A percentile compares a stretch with the other conserved stretches of the same genome.
Evolutionary conservation across 2,888 invertebrate species (phyloP).

Genomic region (Saturnia japonica): DNA sequence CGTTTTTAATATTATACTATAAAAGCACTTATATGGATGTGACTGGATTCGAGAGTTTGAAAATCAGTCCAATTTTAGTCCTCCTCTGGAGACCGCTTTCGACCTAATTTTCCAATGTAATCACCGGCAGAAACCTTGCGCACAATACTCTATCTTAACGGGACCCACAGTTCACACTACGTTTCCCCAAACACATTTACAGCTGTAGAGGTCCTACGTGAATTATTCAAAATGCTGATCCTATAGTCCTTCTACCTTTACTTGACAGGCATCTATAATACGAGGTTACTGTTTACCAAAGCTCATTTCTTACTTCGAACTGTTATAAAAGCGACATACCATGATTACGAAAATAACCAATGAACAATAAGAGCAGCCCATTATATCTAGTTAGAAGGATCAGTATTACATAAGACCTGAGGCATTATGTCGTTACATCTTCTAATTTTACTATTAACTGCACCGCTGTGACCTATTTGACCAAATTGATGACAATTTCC

Average conservation of each 20-base stretch:
- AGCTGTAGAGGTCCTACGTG: not conserved
- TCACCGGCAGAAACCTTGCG: too few relatives aligned
- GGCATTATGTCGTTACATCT: not conserved
- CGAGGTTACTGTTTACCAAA: not conserved
- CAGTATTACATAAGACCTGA: not conserved
- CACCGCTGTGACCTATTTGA: constrained; percentile 2
- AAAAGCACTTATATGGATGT: too few relatives aligned
- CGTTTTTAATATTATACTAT: too few relatives aligned
- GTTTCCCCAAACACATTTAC: not conserved
- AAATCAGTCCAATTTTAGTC: too few relatives aligned
- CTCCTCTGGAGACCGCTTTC: too few relatives aligned
- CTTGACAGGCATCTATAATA: not conserved
- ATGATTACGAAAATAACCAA: not conserved
- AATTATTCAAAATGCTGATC: not conserved
- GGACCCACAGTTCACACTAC: not conserved
- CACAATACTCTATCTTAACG: too few relatives aligned
- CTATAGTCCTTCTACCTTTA: not conserved
- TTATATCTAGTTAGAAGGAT: not conserved
- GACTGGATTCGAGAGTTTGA: too few relatives aligned
- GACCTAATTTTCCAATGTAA: too few relatives aligned
- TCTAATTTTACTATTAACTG: constrained; percentile 6
- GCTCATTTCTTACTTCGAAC: not conserved
- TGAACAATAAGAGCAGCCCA: not conserved
- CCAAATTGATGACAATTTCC: constrained; percentile 9
- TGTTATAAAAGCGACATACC: not conserved